These are phyloP conservation scores for Brachyhypopomus gauderio DNA, from an alignment of 2,113 vertebrate genomes.

Conservation along the genomic window DNA sequence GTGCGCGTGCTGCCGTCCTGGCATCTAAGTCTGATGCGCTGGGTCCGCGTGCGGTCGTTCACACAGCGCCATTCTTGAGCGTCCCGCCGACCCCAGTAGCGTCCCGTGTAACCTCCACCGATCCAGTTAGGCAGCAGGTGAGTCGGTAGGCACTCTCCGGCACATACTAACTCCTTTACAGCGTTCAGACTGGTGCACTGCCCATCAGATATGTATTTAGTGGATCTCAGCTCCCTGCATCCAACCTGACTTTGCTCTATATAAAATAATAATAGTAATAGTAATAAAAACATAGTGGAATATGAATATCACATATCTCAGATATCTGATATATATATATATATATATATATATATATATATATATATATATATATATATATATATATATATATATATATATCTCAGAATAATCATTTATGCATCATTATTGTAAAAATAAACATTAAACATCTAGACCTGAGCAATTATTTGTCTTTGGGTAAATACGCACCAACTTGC, in stretches of 20 bases:
- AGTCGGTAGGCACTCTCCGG: conserved; percentile 89
- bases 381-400: no score
- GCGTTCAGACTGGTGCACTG: conserved; percentile 92
- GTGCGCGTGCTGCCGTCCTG: conserved; percentile 89
- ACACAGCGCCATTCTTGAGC: conserved; percentile 92
- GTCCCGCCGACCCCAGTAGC: conserved; percentile 88
- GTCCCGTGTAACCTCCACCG: conserved; percentile 87
- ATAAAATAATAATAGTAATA: neutral
- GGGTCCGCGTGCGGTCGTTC: conserved; percentile 87
- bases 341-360: no score
- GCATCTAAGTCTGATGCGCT: conserved; percentile 90
- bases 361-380: no score
- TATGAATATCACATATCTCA: neutral
- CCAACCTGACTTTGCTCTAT: conserved; percentile 85
- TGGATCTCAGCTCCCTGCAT: conserved; percentile 91
- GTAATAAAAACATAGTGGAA: conserved; percentile 27
- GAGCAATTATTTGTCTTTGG: neutral
- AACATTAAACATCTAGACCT: no score
- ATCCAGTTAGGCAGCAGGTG: conserved; percentile 96
- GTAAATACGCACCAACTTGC: conserved; percentile 55
- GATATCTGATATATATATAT: no score
- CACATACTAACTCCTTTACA: conserved; percentile 93
- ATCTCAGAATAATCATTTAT: no score
- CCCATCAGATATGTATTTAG: conserved; percentile 95
- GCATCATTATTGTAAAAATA: no score